Evolutionary conservation across 2,113 vertebrate genomes (phyloP).

Genomic region (Mirza zaza): DNA sequence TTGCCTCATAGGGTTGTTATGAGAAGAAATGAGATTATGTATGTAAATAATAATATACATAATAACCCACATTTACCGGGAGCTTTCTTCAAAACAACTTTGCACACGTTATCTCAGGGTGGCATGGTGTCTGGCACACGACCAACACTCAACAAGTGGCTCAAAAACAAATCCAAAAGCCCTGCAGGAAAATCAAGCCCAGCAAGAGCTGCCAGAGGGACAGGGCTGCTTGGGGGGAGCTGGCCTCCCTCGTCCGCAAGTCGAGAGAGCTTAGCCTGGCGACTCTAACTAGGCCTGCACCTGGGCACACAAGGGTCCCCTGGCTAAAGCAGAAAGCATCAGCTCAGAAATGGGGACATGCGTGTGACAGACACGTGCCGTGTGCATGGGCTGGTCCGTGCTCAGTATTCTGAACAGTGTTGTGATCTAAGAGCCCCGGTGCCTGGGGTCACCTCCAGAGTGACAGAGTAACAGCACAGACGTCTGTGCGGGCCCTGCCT

Average conservation of each 20-base stretch:
- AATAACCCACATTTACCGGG: conserved; percentile 58
- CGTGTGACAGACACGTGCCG: accelerated
- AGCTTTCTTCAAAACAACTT: conserved; percentile 22
- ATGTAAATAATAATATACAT: conserved; percentile 46
- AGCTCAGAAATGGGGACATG: accelerated
- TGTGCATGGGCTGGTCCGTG: not conserved
- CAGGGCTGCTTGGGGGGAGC: not conserved
- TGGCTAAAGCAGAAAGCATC: not conserved
- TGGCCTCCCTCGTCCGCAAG: not conserved
- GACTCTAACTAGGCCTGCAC: not conserved
- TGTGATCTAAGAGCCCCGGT: not conserved
- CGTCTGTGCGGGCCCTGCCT: not conserved
- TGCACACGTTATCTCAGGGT: not conserved
- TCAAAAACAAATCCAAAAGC: conserved; percentile 58
- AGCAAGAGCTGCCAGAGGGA: not conserved
- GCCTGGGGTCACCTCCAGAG: not conserved
- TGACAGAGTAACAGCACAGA: not conserved
- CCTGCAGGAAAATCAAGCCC: conserved; percentile 73
- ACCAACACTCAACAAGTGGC: not conserved
- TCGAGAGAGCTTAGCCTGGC: accelerated
- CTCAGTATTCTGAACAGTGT: not conserved
- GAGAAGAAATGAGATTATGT: conserved; percentile 44
- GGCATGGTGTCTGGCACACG: conserved; percentile 59
- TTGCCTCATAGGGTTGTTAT: not conserved
- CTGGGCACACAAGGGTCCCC: not conserved